Base-by-base conservation (phyloP, 2,797 vertebrate genomes). In the Gallirallus australis region DNA sequence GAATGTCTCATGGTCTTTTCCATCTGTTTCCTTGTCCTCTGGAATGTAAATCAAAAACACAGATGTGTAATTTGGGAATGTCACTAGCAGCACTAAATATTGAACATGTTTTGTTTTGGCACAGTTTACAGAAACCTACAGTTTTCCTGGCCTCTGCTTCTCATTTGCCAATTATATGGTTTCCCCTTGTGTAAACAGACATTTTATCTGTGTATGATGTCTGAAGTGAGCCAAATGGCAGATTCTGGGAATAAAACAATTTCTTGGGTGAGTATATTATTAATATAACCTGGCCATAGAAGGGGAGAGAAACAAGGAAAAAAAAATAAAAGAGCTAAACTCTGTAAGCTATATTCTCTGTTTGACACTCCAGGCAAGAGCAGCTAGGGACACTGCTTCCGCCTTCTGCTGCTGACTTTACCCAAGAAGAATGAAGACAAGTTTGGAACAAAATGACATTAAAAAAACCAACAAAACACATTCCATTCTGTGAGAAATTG, bases 11-110 rank as follows among this genome's bases (percentile, higher is more conserved):
- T 31, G 86, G 27, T 90, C 72, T 56, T 73, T 71, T 81, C 79
- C 79, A 68, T 96, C 82, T 97, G 87, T 45, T 96, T 33, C 13
- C 68, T 81, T 39, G 66, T 94, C 82, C 23, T 93, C 56, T 92
- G 90, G 59, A 89, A 72, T 65, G 73, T 83, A 96, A 96, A 94
- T 72, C 53, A 86, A 64, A 86, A 93, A 56, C 82, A 39, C 78
- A 96, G 90, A 89, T 96, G 79, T 79, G 65, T 80, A 83, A 92
- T 80, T 83, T 86, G 65, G n/a, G 85, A 87, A 42, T 23, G 56
- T 80, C 65, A 77, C 65, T 85, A 91, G 16, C 92, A 94, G 70
- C 59, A 92, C 66, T 92, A 92, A 96, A 94, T 96, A 96, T 56
- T 89, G 70, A 94, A 31, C 78, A 86, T 80, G 72, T 88, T 85